Base-by-base conservation (phyloP, 2,113 vertebrate genomes). In the Pao palembangensis region DNA sequence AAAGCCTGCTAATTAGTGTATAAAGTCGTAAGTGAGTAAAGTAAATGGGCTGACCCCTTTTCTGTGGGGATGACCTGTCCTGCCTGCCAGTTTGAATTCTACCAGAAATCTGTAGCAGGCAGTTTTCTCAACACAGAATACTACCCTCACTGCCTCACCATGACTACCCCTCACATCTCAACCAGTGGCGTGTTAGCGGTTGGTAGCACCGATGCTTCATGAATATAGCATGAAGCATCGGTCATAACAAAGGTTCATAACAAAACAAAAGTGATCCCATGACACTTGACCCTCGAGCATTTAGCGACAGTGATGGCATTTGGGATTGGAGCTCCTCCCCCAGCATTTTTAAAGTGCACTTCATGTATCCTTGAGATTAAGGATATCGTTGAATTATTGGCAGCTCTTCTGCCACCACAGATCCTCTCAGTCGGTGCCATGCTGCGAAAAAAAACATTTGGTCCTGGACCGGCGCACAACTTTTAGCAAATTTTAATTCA, bases 1-100 rank as follows among this genome's bases (percentile, higher is more conserved):
- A 80, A 76, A 76, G 66, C 48, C 19, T 14, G 42, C 73, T 77
- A 84, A 85, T 85, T 78, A 78, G 58, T 54, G 63, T 42, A n/a
- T 66, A 72, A 61, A 62, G 58, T 79, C 78, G 65, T 75, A 64
- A 64, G 59, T 50, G 59, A 47, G 69, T 58, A 55, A 53, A 54
- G 62, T 52, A 59, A 63, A 74, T 55, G 31, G 15, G 55, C 62
- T 54, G 60, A 64, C 67, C 76, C 59, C 49, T 56, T 51, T 67
- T 71, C 55, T 51, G 51, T 60, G 65, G 59, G 18, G n/a, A 54
- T 73, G 78, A 73, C 73, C 72, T 65, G 62, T 69, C 59, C 67
- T 75, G 25, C n/a, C 48, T 8, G n/a, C 19, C 10, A 28, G 5
- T 52, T 67, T 70, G 72, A 82, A 72, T 74, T 67, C 57, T 75